A percentile compares a stretch with the other conserved stretches of the same genome.
phyloP scores from a whole-genome alignment of 37 sponge, comb jelly and placozoan species.

The Chondrilla cf. caribensis region DNA sequence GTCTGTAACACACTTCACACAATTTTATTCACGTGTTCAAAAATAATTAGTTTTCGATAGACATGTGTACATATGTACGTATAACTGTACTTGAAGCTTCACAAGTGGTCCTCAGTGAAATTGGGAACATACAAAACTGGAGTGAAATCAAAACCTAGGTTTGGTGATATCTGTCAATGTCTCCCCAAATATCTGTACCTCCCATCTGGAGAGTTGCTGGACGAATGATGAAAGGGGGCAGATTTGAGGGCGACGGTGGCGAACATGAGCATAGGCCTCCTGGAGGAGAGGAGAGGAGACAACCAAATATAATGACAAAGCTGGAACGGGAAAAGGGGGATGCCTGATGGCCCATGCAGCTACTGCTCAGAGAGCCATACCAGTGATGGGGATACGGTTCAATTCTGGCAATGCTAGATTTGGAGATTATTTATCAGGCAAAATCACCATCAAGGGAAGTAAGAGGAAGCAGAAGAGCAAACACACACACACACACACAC shows the following conservation, averaged over 20 bases:
- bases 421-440: background rate
- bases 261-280: slow-evolving; percentile 63
- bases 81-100: too few relatives aligned
- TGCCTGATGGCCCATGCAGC: too few relatives aligned
- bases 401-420: background rate
- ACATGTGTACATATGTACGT: too few relatives aligned
- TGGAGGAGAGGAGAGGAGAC: slow-evolving; percentile 20
- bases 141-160: slow-evolving; percentile 19
- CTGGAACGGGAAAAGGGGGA: too few relatives aligned
- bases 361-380: background rate
- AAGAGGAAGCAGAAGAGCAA: too few relatives aligned
- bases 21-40: too few relatives aligned
- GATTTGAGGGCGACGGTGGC: slow-evolving; percentile 50
- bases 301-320: too few relatives aligned
- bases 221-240: slow-evolving; percentile 55
- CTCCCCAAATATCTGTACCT: slow-evolving; percentile 43
- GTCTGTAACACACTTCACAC: too few relatives aligned
- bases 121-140: too few relatives aligned
- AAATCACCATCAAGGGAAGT: background rate
- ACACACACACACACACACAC: too few relatives aligned
- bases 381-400: background rate
- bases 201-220: slow-evolving; percentile 74
- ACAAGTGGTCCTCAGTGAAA: too few relatives aligned
- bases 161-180: slow-evolving; percentile 47
- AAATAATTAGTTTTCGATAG: too few relatives aligned